Evolutionary conservation across 2,888 invertebrate species (phyloP).

Genomic region (Sarcophaga carnaria): DNA sequence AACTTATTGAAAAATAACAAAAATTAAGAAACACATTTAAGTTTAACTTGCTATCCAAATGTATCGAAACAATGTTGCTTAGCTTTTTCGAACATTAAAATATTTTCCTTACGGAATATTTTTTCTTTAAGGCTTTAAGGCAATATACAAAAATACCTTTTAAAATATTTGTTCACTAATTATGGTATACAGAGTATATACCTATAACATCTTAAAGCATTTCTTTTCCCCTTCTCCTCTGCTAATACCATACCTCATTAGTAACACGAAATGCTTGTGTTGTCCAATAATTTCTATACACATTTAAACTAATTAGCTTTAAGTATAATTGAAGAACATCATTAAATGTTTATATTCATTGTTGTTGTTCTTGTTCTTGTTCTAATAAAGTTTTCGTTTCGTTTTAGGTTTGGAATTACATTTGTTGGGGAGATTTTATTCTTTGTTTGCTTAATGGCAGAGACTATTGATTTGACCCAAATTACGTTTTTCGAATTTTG

Average conservation of each 20-base stretch:
- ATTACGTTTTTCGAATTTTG: constrained; percentile 39
- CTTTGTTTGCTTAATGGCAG: constrained; percentile 45
- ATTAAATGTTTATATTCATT: constrained; percentile 39
- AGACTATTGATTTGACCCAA: constrained; percentile 67
- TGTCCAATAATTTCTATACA: constrained; percentile 4
- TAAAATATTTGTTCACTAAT: no score
- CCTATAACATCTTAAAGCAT: no score
- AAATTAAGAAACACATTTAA: no score
- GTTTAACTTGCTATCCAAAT: background rate
- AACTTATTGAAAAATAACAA: no score
- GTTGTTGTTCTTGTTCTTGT: constrained; percentile 12
- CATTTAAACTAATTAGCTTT: constrained; percentile 66
- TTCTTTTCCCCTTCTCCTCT: no score
- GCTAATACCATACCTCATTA: background rate
- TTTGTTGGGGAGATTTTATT: background rate
- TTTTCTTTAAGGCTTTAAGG: no score
- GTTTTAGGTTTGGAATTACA: constrained; percentile 12
- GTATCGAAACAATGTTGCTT: background rate
- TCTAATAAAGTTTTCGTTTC: constrained; percentile 50
- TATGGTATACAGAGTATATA: no score
- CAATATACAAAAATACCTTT: no score
- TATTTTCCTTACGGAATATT: no score
- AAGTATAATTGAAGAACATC: constrained; percentile 66
- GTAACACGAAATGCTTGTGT: background rate
- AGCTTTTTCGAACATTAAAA: background rate